Evolutionary conservation across 2,797 vertebrate species (phyloP).

Genomic region (Streptopelia turtur): DNA sequence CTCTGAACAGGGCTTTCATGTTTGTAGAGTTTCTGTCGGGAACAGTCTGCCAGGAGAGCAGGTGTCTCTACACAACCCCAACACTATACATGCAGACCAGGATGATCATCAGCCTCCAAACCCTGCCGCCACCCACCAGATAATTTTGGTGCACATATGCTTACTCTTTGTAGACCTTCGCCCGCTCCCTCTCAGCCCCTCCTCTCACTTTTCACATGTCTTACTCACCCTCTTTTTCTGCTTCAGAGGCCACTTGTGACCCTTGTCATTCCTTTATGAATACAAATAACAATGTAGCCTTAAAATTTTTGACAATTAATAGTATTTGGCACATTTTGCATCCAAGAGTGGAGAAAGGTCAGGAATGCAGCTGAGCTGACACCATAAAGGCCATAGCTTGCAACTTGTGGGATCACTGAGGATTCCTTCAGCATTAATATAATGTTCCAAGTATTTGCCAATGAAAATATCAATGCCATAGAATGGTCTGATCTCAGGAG

Average conservation of each 20-base stretch:
- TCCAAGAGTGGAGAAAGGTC: background rate
- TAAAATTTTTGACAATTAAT: background rate
- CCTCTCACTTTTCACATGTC: background rate
- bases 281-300: background rate
- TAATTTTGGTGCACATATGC: background rate
- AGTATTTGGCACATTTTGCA: background rate
- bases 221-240: background rate
- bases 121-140: rapidly evolving
- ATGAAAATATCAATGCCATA: background rate
- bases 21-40: background rate
- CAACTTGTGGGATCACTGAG: background rate
- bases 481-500: background rate
- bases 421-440: background rate
- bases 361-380: background rate
- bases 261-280: background rate
- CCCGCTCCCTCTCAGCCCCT: background rate
- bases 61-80: too few species aligned
- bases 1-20: background rate
- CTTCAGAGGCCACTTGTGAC: background rate
- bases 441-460: background rate
- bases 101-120: background rate
- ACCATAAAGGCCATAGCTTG: background rate
- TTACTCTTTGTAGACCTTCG: background rate
- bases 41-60: background rate
- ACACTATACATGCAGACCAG: background rate